Base-by-base conservation (phyloP, 2,797 vertebrate species). In the Nyctibius grandis region DNA sequence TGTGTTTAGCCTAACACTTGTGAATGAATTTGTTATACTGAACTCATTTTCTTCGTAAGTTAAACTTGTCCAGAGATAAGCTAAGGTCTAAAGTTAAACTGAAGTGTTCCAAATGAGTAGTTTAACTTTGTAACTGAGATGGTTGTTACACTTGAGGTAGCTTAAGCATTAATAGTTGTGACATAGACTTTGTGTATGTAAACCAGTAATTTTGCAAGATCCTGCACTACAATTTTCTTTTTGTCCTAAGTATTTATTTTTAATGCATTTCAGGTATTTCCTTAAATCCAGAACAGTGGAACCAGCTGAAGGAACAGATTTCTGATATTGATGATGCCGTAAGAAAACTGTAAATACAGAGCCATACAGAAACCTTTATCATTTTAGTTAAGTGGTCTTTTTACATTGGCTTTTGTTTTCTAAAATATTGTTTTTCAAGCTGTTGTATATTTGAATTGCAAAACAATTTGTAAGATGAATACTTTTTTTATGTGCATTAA, bases 251-350 rank as follows among this genome's bases (percentile, higher is more conserved):
- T 77, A 9, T 95, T 91, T 93, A 23, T 96, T 96, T 97, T 97
- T 96, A 95, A 83, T 95, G 77, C 79, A 44, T 98, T 97, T 94
- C 96, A 99, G 99, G 99, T 72, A 99, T 99, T 97, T 98, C 99
- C 95, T 97, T 99, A 98, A 99, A 99, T 97, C 99, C 99, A 36
- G 99, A 99, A 88, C 99, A 99, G 9, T 99, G 99, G 99, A 99
- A 97, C 97, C 99, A 99, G 76, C 98, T 99, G 98, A 99, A 99
- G 97, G 99, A 99, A 97, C 99, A 99, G 98, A 99, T 99, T 93
- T 98, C 99, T 94, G 99, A 99, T 95, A 99, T 99, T 64, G 99
- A 99, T 84, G 99, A 99, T 40, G 99, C 99, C 95, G 98, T 99
- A 85, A 99, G 98, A 97, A 99, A 98, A 98, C 98, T 98, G 98